These are phyloP conservation scores for Julus scanicus DNA, from an alignment of 2,888 invertebrate species.

Conservation along the genomic window DNA sequence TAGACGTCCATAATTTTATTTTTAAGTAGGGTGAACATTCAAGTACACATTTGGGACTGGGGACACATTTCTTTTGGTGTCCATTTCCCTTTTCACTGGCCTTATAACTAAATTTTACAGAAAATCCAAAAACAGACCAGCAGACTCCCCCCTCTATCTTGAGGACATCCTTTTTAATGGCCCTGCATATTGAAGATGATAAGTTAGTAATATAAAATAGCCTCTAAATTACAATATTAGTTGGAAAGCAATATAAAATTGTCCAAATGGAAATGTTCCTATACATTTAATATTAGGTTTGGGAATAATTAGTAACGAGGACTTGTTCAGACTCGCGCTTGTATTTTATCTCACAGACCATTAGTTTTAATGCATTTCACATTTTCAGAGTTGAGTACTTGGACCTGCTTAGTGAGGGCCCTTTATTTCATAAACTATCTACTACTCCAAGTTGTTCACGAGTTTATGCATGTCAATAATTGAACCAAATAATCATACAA, in stretches of 20 bases:
- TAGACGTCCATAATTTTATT: no score
- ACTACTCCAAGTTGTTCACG: conserved; percentile 12
- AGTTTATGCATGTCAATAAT: conserved; percentile 45
- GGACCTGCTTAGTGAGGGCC: background rate
- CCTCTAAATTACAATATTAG: no score
- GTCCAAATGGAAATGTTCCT: background rate
- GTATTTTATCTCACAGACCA: background rate
- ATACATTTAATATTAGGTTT: background rate
- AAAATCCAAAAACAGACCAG: no score
- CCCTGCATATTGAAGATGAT: no score
- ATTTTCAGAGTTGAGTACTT: background rate
- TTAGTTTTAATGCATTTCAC: background rate
- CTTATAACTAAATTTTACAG: no score
- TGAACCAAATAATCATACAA: background rate
- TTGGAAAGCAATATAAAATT: background rate
- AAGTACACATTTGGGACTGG: no score
- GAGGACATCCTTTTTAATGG: background rate
- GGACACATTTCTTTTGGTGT: no score
- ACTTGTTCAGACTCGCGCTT: background rate
- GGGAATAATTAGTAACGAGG: background rate
- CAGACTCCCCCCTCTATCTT: no score
- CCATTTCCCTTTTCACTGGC: no score
- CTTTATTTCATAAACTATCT: background rate
- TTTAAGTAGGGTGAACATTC: no score
- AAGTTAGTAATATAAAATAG: no score